Evolutionary conservation across 2,888 invertebrate species (phyloP), one percentile per base, ranked within the genome.

Genomic region (Linyphia triangularis): DNA sequence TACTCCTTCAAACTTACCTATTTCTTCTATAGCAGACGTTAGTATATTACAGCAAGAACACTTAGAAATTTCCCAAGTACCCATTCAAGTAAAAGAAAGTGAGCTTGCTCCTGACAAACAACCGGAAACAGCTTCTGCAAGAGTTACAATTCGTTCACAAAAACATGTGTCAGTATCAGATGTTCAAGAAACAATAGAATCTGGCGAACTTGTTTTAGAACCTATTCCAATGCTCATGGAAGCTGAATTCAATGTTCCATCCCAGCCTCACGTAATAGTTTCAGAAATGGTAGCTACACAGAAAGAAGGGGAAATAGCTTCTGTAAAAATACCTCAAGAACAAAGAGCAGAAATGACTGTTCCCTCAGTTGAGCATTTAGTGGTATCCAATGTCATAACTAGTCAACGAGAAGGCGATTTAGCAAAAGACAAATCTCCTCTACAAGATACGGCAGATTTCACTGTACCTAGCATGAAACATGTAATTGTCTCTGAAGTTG

Each of bases 171-270:
- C 78, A 94, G 97, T 97, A 91, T 95, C 96, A 0, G 95, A 96
- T 78, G 97, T 99, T 0, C 93, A 99, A 91, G 96, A 97, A 0
- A 96, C 97, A 0, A 93, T 99, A 9, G 98, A 98, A 92, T 97
- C 98, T 0, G 51, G 67, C 61, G 81, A 89, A 30, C 24, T 85
- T 28, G n/a, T 85, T 78, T n/a, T 65, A 33, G 77, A 78, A n/a
- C 65, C 69, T n/a, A 22, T n/a, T 61, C 85, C 85, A 37, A 30
- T 77, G 37, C 61, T 73, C n/a, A 89, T 51, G 26, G 82, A 51
- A 33, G 90, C 90, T 9, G 59, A 81, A 9, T 24, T 90, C 28
- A 85, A 90, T 57, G 73, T 90, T 24, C 89, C 86, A 13, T 59
- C 90, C 61, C 69, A 90, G 63, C 7, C 79, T 30, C 88, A 90